These are phyloP conservation scores for Notamacropus eugenii DNA, from an alignment of 2,797 vertebrate species.

Conservation along the genomic window DNA sequence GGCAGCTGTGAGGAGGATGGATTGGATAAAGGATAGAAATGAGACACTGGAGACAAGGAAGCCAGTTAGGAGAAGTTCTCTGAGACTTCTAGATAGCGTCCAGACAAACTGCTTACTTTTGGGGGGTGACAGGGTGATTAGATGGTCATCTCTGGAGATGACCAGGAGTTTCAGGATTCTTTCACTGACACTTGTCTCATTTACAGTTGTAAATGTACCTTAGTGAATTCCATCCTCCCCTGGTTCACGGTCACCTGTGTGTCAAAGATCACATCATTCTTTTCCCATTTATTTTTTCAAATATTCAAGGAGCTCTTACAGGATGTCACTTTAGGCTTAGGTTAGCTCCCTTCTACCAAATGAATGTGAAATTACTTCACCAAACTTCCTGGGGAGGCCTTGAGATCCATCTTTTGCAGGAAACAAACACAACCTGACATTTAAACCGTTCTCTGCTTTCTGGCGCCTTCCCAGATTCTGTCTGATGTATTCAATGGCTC, in stretches of 20 bases:
- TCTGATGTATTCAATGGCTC: not conserved
- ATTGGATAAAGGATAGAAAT: not conserved
- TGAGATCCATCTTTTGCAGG: slow-evolving; percentile 11
- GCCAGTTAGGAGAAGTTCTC: not conserved
- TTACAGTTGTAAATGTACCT: not conserved
- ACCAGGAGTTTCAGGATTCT: not conserved
- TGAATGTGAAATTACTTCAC: not conserved
- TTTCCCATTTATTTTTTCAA: slow-evolving; percentile 1
- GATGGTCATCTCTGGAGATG: not conserved
- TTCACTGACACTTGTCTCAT: not conserved
- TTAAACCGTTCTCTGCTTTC: not conserved
- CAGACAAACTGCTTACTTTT: not conserved
- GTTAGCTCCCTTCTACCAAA: not conserved
- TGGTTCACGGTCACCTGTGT: not conserved
- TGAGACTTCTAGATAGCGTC: not conserved
- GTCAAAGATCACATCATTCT: slow-evolving; percentile 22
- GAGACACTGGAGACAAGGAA: not conserved
- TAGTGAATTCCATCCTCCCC: not conserved
- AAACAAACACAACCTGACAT: slow-evolving; percentile 20
- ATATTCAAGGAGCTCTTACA: not conserved
- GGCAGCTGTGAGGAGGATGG: not conserved
- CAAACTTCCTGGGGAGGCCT: not conserved
- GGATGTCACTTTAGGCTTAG: slow-evolving; percentile 3
- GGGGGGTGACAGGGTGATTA: not conserved
- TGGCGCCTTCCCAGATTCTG: not conserved